Conservation (phyloP, 2,888 invertebrate species). For the Tetranychus truncatus region DNA sequence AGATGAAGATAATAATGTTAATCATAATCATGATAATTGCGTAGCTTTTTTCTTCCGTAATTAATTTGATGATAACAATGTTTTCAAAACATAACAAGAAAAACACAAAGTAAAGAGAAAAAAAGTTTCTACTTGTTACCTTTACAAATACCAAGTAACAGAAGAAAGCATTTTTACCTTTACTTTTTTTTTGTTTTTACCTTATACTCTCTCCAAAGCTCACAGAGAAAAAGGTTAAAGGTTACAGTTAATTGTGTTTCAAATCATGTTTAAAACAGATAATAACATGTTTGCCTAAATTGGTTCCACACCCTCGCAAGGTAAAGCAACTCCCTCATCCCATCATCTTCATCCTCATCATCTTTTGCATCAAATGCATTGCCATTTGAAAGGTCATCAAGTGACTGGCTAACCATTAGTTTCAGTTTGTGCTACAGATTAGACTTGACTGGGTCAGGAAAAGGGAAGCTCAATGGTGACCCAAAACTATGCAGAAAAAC, state of each 20-base stretch:
- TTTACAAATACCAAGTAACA: not conserved
- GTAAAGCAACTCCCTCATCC: not conserved
- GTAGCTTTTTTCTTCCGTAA: no score
- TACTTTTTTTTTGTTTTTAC: not conserved
- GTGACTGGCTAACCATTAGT: no score
- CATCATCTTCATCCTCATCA: not conserved
- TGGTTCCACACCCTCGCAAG: not conserved
- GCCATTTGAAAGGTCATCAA: not conserved
- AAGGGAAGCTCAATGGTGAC: no score
- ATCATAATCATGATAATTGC: no score
- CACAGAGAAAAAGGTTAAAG: not conserved
- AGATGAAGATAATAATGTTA: no score
- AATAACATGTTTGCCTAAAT: not conserved
- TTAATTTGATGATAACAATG: no score
- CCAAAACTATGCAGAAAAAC: no score
- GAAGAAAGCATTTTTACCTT: not conserved
- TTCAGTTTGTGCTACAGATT: no score
- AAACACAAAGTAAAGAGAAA: not conserved
- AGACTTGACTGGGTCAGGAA: no score
- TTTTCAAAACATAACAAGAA: not conserved
- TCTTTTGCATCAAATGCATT: not conserved
- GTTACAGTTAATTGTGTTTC: constrained; percentile 1
- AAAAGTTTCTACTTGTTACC: not conserved
- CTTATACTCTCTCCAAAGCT: no score
- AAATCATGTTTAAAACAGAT: not conserved